Conservation (phyloP, 2,888 invertebrate genomes). For the Apomyelois bistriatella region DNA sequence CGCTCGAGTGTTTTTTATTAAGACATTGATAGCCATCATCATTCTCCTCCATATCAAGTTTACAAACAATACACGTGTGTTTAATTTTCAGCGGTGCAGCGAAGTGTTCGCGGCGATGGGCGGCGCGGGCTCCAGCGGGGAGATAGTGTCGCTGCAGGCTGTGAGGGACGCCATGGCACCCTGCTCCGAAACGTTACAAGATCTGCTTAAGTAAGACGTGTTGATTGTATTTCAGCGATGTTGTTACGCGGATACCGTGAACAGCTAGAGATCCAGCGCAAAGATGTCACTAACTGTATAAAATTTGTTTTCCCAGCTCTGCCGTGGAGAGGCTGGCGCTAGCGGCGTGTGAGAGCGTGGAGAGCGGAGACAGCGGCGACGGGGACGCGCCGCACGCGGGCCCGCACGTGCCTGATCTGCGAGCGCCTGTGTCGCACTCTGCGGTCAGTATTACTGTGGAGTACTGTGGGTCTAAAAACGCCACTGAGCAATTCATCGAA, state of each 20-base stretch:
- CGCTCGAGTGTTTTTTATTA: too few species aligned
- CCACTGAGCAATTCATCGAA: too few species aligned
- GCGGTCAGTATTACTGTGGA: slow-evolving; percentile 48
- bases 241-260: too few species aligned
- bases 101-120: slow-evolving; percentile 76
- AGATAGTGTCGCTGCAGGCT: slow-evolving; percentile 61
- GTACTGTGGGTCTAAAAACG: too few species aligned
- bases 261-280: too few species aligned
- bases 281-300: background rate
- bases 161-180: slow-evolving; percentile 72
- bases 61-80: too few species aligned
- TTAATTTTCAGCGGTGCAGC: slow-evolving; percentile 56
- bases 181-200: slow-evolving; percentile 55
- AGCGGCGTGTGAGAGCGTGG: slow-evolving; percentile 65
- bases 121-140: slow-evolving; percentile 45
- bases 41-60: too few species aligned
- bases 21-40: too few species aligned
- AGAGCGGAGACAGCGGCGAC: slow-evolving; percentile 46
- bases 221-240: background rate
- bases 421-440: slow-evolving; percentile 69
- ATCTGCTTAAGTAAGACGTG: slow-evolving; percentile 55
- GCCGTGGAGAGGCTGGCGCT: slow-evolving; percentile 68
- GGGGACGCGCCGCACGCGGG: slow-evolving; percentile 51
- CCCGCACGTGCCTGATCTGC: slow-evolving; percentile 61
- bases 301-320: slow-evolving; percentile 40